These are phyloP conservation scores for Numida meleagris DNA, from an alignment of 2,113 vertebrate species.

Conservation along the genomic window DNA sequence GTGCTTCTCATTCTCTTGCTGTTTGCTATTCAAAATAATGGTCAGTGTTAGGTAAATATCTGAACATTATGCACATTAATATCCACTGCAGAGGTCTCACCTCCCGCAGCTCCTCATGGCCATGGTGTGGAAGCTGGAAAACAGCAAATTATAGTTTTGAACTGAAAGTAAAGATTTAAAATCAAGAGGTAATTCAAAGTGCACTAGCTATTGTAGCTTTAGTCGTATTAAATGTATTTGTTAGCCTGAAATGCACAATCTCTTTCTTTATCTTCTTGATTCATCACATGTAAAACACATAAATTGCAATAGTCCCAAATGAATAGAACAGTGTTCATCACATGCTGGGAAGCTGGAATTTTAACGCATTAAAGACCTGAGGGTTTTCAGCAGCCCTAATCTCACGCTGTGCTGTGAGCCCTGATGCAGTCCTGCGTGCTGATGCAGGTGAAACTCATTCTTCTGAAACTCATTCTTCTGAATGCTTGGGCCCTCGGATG, in stretches of 20 bases:
- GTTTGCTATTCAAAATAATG: neutral
- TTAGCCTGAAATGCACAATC: neutral
- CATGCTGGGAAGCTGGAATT: neutral
- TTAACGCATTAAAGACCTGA: neutral
- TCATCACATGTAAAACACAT: neutral
- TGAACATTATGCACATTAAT: neutral
- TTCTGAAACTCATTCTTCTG: neutral
- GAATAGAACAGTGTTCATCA: neutral
- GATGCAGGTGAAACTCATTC: neutral
- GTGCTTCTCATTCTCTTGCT: neutral
- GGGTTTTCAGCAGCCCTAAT: neutral
- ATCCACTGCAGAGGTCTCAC: neutral
- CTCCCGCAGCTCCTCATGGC: neutral
- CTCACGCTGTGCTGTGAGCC: neutral
- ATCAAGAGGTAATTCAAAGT: neutral
- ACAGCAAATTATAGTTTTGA: neutral
- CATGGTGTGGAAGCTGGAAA: neutral
- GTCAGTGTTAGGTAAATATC: neutral
- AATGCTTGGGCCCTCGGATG: neutral
- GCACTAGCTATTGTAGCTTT: neutral
- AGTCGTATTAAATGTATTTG: accelerated
- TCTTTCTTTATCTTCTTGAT: neutral
- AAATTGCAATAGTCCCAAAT: neutral
- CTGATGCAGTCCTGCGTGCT: no score
- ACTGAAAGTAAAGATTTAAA: neutral